Percentiles rank a stretch among this genome's conserved stretches.
Conservation (phyloP, 2,797 vertebrate species). For the Myioborus melanocephalus region DNA sequence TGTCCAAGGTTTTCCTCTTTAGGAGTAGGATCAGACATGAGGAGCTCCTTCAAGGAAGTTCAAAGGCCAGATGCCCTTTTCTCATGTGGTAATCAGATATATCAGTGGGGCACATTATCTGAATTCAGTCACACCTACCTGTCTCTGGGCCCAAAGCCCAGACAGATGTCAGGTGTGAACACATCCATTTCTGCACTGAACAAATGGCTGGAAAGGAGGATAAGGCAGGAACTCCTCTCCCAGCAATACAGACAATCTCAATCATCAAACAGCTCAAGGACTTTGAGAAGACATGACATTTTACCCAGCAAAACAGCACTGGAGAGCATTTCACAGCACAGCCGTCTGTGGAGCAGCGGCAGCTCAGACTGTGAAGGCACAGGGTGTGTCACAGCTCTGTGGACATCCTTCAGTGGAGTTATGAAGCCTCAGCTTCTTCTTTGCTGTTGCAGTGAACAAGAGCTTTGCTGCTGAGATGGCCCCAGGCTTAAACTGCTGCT, state of each 20-base stretch:
- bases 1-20: neutral
- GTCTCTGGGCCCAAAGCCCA: neutral
- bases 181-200: neutral
- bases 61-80: neutral
- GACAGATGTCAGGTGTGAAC: accelerated
- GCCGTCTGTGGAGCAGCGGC: neutral
- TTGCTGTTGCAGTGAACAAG: accelerated
- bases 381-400: neutral
- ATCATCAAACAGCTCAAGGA: neutral
- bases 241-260: neutral
- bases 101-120: neutral
- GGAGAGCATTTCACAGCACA: neutral
- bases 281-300: neutral
- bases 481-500: neutral
- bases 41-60: neutral
- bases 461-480: neutral
- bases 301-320: neutral
- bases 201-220: neutral
- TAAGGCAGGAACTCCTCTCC: neutral
- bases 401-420: neutral
- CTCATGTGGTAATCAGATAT: neutral
- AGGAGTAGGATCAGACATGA: neutral
- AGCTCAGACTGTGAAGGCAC: neutral
- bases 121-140: neutral
- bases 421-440: neutral